Evolutionary conservation across 2,113 vertebrate species (phyloP), one percentile per base, ranked within the genome.

Genomic region (Nothoprocta perdicaria): DNA sequence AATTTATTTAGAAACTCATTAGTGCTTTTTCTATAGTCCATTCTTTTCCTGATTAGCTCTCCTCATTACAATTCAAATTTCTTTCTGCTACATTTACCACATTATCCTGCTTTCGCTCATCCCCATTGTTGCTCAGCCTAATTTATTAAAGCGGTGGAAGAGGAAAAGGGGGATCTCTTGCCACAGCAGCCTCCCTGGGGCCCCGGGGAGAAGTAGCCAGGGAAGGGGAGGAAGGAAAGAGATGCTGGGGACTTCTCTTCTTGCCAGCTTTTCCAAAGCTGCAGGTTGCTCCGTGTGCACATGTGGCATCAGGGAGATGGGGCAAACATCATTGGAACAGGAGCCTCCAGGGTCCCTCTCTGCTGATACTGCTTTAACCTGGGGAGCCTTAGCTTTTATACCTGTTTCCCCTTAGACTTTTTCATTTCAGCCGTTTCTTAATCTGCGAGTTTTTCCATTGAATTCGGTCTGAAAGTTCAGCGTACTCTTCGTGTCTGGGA

Each of bases 1-100:
- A 97, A 96, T 95, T 96, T 96, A 96, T 95, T 94, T 97, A 96
- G 94, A 96, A 97, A 96, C 96, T 97, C 96, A 96, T 96, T 97
- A 96, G 95, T 90, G 90, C 90, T 82, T 91, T 93, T 94, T 95
- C 88, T 93, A 82, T 95, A 92, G 95, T 95, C 94, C 96, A 95
- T 97, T 96, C 95, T 97, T 96, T 92, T 91, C 86, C 95, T 97
- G 95, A 96, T 95, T 96, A 96, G 95, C 94, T 94, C 88, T 96
- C 80, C 92, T 97, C 93, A 94, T 96, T 97, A 96, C 95, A 94
- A 95, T 96, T 97, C 95, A 93, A 72, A 87, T 96, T 95, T 97
- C 95, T 97, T 97, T 95, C 95, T 94, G 95, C 93, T 95, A 96
- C 89, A 89, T 97, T 96, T 96, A 96, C 95, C 88, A 93, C 95